Percentiles rank a stretch among this genome's conserved stretches.
Conservation (phyloP, 64 coral and sea anemone species). For the Montipora sp. region DNA sequence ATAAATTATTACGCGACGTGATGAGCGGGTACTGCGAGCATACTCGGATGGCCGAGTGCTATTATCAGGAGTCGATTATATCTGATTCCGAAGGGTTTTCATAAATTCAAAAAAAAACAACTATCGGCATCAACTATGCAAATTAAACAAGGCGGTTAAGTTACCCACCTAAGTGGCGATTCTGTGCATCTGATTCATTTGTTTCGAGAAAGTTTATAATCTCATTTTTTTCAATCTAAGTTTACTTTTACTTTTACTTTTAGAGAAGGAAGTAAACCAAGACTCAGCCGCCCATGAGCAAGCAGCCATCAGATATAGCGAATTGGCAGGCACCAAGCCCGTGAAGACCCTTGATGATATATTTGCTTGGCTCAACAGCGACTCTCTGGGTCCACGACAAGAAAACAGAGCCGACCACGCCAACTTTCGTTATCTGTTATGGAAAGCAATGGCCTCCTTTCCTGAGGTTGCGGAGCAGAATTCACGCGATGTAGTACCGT, state of each 20-base stretch:
- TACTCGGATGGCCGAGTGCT: no score
- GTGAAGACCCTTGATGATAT: conserved; percentile 52
- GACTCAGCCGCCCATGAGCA: not conserved
- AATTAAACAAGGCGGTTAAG: no score
- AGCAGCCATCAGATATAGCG: not conserved
- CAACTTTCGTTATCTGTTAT: conserved; percentile 83
- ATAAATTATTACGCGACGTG: no score
- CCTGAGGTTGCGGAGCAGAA: conserved; percentile 70
- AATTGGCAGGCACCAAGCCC: not conserved
- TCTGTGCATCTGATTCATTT: no score
- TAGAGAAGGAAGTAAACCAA: conserved; percentile 10
- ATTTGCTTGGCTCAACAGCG: conserved; percentile 28
- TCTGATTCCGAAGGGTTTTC: no score
- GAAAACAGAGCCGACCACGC: conserved; percentile 76
- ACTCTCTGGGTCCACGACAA: conserved; percentile 62
- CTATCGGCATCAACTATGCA: no score
- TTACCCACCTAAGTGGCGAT: no score
- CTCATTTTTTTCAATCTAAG: not conserved
- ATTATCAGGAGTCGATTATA: no score
- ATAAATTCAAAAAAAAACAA: no score
- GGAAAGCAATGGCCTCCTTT: conserved; percentile 90
- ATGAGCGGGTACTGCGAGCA: no score
- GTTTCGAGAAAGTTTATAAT: no score
- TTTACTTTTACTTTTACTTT: not conserved
- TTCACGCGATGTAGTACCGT: conserved; percentile 76